phyloP scores from a whole-genome alignment of 1,140 invertebrate genomes.

The Trichonephila clavata region DNA sequence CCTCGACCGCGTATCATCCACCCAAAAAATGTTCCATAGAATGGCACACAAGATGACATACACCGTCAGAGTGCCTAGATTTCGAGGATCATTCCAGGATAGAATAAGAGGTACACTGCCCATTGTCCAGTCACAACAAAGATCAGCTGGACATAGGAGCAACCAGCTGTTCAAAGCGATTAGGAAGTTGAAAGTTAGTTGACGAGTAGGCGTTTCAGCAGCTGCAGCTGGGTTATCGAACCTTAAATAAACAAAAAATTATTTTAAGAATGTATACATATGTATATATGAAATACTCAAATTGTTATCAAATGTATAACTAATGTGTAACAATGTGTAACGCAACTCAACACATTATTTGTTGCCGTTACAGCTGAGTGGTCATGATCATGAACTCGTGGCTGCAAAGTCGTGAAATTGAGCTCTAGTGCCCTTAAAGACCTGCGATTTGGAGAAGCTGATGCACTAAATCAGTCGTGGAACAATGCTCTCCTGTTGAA shows the following conservation, averaged over 20 bases:
- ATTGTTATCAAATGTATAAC: no score
- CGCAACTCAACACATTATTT: no score
- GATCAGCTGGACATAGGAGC: slow-evolving; percentile 91
- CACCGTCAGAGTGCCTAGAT: slow-evolving; percentile 89
- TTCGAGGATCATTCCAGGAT: slow-evolving; percentile 89
- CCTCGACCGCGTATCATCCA: slow-evolving; percentile 46
- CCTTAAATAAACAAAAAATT: slow-evolving; percentile 81
- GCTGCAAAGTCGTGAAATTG: no score
- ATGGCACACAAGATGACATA: slow-evolving; percentile 84
- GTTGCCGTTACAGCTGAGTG: no score
- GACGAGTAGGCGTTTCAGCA: slow-evolving; percentile 88
- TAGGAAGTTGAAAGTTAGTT: slow-evolving; percentile 93
- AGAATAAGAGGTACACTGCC: slow-evolving; percentile 94
- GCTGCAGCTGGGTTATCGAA: slow-evolving; percentile 96
- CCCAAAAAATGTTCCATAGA: slow-evolving; percentile 66
- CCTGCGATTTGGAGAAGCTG: no score
- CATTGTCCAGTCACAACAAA: slow-evolving; percentile 97
- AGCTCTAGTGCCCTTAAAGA: no score
- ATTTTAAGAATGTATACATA: background rate
- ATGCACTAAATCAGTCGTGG: no score
- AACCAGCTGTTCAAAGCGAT: slow-evolving; percentile 94
- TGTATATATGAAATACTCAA: no score
- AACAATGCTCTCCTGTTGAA: no score
- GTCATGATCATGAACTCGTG: no score
- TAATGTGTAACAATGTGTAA: no score